Base-by-base conservation (phyloP, 2,888 invertebrate species). In the Drosophila pegasa region DNA sequence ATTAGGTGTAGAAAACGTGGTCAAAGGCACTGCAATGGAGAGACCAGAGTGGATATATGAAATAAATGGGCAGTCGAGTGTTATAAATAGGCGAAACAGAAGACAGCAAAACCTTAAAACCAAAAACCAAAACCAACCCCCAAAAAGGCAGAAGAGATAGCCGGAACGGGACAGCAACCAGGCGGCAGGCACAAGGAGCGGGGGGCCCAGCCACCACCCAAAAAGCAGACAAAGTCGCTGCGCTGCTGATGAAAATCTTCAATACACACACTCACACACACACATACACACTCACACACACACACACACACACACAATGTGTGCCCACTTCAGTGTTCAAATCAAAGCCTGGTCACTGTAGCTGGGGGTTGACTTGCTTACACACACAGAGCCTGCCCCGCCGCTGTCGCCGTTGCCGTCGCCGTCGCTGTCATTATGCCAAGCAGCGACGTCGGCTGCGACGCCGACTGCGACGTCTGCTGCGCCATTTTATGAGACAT, bases 1-100 rank as follows among this genome's bases (percentile, higher is more conserved):
- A 65, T 82, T 80, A 76, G 60, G 69, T 78, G 80, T 84, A 80
- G 55, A 72, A 84, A 73, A 45, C 1, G 10, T 78, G 73, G 79
- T 78, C 76, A 80, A 90, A 90, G 89, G 90, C 91, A 91, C 91
- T 91, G 86, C 37, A 87, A 87, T 33, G 25, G 52, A 20, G 18
- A 70, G 41, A 20, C 16, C 18, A 37, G 43, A 38, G 43, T 55
- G 55, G 29, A 41, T 73, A 64, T 70, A 64, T 69, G 41, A 60
- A 54, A 71, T 72, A 77, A 77, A 80, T 76, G 67, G 64, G 48
- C 51, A 61, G 54, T 75, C 65, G 76, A 76, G 71, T 73, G 76
- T 74, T 78, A 75, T 67, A 78, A 78, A 75, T 78, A 70, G 70
- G 59, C 41, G 27, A 76, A 50, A 50, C 50, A 33, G 50, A 50